Conservation (phyloP, 1,140 invertebrate species). For the Physella acuta region DNA sequence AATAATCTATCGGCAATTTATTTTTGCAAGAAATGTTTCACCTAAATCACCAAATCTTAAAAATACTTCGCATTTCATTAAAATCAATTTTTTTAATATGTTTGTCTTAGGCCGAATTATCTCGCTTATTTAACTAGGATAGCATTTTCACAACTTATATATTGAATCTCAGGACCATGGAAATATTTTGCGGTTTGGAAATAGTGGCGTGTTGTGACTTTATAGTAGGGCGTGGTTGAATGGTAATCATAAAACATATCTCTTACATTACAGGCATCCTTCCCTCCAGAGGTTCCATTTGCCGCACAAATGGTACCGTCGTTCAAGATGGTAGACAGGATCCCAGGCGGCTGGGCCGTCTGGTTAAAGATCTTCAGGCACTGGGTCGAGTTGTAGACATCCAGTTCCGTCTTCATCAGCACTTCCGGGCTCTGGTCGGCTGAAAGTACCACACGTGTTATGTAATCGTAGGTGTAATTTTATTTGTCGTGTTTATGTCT, state of each 20-base stretch:
- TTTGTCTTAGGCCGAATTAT: too few relatives aligned
- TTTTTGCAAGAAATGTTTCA: neutral
- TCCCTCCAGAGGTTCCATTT: neutral
- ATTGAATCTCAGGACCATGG: neutral
- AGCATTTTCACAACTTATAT: neutral
- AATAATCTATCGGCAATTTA: neutral
- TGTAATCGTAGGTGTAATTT: too few relatives aligned
- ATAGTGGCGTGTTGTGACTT: neutral
- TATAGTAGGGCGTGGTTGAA: neutral
- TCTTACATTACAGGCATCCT: constrained; percentile 16
- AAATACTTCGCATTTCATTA: too few relatives aligned
- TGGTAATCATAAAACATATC: neutral
- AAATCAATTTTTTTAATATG: too few relatives aligned
- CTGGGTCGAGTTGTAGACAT: constrained; percentile 9
- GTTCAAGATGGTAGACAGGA: neutral
- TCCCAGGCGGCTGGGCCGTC: neutral
- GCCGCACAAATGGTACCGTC: constrained; percentile 11
- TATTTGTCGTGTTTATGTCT: too few relatives aligned
- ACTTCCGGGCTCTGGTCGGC: too few relatives aligned
- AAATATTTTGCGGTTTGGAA: neutral
- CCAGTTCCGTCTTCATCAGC: constrained; percentile 14
- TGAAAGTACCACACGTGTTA: too few relatives aligned
- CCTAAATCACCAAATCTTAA: too few relatives aligned
- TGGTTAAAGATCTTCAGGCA: neutral
- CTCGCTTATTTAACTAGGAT: too few relatives aligned